phyloP scores from a whole-genome alignment of 1,140 invertebrate species.

The Hycleus phaleratus region DNA sequence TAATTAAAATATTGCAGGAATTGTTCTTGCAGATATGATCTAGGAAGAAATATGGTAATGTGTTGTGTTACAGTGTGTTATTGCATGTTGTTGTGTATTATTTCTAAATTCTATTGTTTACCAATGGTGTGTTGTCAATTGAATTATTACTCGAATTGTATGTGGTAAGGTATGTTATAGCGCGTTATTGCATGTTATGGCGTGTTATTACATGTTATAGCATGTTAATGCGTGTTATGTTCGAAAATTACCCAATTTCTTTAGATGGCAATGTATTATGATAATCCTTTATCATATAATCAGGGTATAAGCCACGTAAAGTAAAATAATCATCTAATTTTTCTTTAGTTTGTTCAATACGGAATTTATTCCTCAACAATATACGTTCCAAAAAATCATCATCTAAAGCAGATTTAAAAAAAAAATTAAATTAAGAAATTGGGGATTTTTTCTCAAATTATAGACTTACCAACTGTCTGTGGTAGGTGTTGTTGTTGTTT shows the following conservation, averaged over 20 bases:
- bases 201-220: no score
- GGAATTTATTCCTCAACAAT: slow-evolving; percentile 1
- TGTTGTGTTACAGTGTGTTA: no score
- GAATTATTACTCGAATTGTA: no score
- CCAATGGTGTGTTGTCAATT: no score
- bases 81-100: neutral
- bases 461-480: neutral
- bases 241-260: neutral
- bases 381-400: slow-evolving; percentile 2
- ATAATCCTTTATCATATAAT: neutral
- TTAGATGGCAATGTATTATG: neutral
- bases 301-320: neutral
- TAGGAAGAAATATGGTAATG: no score
- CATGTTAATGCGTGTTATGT: neutral
- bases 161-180: no score
- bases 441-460: neutral
- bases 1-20: no score
- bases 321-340: neutral
- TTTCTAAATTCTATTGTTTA: no score
- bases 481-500: slow-evolving; percentile 1
- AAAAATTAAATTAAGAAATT: neutral
- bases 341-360: neutral
- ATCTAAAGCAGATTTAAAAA: neutral
- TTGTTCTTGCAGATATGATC: no score
- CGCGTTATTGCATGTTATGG: no score